Conservation (phyloP, 2,797 vertebrate species). For the Ptychadena robeensis region DNA sequence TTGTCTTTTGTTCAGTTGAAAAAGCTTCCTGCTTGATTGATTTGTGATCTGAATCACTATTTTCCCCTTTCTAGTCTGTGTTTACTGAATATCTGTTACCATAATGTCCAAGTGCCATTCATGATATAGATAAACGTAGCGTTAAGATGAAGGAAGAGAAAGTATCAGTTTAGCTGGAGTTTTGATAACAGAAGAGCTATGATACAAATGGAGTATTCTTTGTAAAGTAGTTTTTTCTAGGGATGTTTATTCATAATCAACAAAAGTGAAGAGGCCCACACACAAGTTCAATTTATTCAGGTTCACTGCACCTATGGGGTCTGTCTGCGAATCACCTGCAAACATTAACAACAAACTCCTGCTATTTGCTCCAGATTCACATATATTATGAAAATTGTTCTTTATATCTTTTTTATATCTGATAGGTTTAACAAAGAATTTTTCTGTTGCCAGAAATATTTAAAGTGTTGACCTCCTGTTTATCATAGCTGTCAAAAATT, state of each 20-base stretch:
- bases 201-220: background rate
- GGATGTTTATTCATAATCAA: background rate
- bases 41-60: slow-evolving; percentile 67
- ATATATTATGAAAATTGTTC: background rate
- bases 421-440: too few species aligned
- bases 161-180: slow-evolving; percentile 33
- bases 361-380: background rate
- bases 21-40: slow-evolving; percentile 70
- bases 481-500: too few species aligned
- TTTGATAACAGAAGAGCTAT: slow-evolving; percentile 52
- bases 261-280: background rate
- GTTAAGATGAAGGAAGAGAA: slow-evolving; percentile 49
- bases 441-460: too few species aligned
- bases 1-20: slow-evolving; percentile 65
- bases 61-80: slow-evolving; percentile 59
- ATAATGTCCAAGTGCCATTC: slow-evolving; percentile 58
- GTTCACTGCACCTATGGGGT: background rate
- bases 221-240: background rate
- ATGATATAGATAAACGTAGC: slow-evolving; percentile 62
- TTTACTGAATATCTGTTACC: slow-evolving; percentile 65
- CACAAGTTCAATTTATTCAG: background rate
- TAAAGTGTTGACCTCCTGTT: too few species aligned
- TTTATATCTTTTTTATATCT: too few species aligned
- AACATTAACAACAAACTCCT: background rate
- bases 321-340: background rate